phyloP scores from a whole-genome alignment of 2,888 invertebrate species.

The Pyrrhopygopsis socrates region DNA sequence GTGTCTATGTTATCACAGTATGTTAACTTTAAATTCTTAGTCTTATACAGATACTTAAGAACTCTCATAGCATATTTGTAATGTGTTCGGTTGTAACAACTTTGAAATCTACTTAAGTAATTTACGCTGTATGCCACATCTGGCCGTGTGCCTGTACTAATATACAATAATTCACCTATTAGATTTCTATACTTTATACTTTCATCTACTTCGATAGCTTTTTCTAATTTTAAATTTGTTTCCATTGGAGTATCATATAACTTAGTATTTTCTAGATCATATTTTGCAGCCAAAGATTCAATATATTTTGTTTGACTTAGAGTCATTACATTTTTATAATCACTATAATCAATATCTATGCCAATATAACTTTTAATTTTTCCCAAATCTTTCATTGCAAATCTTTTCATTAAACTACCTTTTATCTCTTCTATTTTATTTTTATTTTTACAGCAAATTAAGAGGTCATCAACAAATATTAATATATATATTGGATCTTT shows the following conservation, averaged over 20 bases:
- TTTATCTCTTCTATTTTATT: conserved; percentile 72
- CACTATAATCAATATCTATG: conserved; percentile 86
- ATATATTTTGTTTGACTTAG: conserved; percentile 61
- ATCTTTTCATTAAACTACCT: conserved; percentile 77
- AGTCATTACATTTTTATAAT: conserved; percentile 66
- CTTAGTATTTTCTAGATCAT: conserved; percentile 46
- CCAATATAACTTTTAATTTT: conserved; percentile 87
- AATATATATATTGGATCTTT: conserved; percentile 81
- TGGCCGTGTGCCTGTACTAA: conserved; percentile 87
- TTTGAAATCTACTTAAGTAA: conserved; percentile 88
- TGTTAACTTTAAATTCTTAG: conserved; percentile 73
- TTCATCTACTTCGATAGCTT: conserved; percentile 72
- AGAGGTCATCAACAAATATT: conserved; percentile 83
- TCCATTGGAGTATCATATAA: conserved; percentile 73
- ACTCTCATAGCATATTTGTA: conserved; percentile 82
- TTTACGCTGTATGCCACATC: conserved; percentile 87
- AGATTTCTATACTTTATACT: conserved; percentile 85
- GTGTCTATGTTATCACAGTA: conserved; percentile 76
- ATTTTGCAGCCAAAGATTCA: conserved; percentile 60
- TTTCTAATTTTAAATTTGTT: conserved; percentile 79
- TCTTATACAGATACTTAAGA: conserved; percentile 80
- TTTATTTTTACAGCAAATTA: conserved; percentile 85
- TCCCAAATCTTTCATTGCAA: conserved; percentile 87
- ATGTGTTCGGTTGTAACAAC: conserved; percentile 85
- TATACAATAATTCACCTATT: conserved; percentile 86